phyloP scores from a whole-genome alignment of 2,888 invertebrate genomes.

The Embidobia sp. region DNA sequence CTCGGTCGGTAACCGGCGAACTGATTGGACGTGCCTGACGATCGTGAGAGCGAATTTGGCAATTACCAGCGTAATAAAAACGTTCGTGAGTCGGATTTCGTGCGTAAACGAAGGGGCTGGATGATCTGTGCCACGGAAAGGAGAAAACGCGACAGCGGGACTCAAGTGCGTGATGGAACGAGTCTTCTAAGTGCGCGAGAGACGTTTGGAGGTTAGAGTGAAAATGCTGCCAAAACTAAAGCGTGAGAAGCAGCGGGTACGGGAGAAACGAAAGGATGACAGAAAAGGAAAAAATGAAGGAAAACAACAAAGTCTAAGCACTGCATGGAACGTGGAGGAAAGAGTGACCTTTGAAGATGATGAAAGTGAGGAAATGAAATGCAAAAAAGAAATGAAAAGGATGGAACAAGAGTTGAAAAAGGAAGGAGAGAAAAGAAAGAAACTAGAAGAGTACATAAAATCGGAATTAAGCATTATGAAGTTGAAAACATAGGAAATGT shows the following conservation, averaged over 20 bases:
- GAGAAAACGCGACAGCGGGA: neutral
- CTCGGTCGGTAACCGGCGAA: too few species aligned
- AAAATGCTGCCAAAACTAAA: too few species aligned
- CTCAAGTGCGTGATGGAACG: too few species aligned
- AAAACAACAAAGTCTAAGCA: neutral
- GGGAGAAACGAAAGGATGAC: neutral
- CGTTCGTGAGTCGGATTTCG: too few species aligned
- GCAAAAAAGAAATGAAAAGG: neutral
- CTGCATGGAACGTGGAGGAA: too few species aligned
- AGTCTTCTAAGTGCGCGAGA: too few species aligned
- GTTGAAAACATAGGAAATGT: neutral
- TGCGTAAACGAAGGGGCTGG: neutral
- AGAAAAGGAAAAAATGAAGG: neutral
- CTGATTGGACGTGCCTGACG: too few species aligned
- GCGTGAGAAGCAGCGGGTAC: neutral
- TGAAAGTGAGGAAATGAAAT: neutral
- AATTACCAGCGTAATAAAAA: too few species aligned
- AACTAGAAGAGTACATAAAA: neutral
- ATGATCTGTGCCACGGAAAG: neutral
- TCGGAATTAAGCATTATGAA: neutral
- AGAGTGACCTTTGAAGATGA: neutral
- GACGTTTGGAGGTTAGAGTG: neutral
- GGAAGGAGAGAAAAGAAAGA: neutral
- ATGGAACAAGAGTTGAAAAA: neutral
- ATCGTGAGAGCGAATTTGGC: too few species aligned